Evolutionary conservation across 2,113 vertebrate genomes (phyloP).

Genomic region (Upupa epops): DNA sequence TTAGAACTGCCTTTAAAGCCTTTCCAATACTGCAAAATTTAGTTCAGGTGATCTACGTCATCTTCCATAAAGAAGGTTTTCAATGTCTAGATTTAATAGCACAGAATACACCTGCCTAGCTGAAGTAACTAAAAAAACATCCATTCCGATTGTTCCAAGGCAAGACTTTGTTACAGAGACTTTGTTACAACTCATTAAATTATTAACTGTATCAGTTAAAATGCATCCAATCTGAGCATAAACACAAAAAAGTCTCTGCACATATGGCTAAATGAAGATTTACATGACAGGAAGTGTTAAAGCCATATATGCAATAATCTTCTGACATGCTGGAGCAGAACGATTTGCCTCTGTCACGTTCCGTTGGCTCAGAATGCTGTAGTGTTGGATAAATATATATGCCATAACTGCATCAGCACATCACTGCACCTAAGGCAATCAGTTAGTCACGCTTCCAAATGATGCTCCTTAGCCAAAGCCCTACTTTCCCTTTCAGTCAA

Average conservation of each 20-base stretch:
- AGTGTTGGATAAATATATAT: rapidly evolving
- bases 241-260: not conserved
- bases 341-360: not conserved
- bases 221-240: not conserved
- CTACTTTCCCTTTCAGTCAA: not conserved
- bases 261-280: not conserved
- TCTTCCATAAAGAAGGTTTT: not conserved
- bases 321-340: not conserved
- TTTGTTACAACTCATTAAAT: not conserved
- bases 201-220: not conserved
- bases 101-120: not conserved
- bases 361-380: not conserved
- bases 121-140: not conserved
- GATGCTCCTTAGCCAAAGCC: not conserved
- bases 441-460: not conserved
- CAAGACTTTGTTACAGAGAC: not conserved
- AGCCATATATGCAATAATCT: not conserved
- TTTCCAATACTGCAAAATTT: not conserved
- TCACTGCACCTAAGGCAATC: not conserved
- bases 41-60: not conserved
- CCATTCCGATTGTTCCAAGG: not conserved
- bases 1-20: not conserved
- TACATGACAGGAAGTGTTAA: not conserved
- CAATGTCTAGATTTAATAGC: not conserved
- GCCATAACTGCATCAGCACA: not conserved